These are phyloP conservation scores for Uloborus diversus DNA, from an alignment of 1,140 invertebrate genomes.

Conservation along the genomic window DNA sequence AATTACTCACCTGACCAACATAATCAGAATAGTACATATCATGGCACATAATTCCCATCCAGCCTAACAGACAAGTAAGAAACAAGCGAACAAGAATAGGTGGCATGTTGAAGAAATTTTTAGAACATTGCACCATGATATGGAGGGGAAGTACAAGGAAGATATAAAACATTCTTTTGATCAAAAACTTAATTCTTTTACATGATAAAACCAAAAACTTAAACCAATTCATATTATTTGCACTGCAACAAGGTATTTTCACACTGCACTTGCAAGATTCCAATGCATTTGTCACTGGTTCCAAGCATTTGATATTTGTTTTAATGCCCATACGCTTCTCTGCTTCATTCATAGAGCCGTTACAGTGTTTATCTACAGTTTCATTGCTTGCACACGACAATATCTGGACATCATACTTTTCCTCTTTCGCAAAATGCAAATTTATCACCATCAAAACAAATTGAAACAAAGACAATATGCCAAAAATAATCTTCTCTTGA, in stretches of 20 bases:
- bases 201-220: neutral
- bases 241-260: neutral
- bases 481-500: constrained; percentile 60
- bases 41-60: constrained; percentile 68
- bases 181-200: neutral
- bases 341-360: constrained; percentile 3
- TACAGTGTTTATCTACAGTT: constrained; percentile 37
- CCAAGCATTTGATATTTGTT: neutral
- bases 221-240: neutral
- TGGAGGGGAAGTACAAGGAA: neutral
- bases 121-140: neutral
- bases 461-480: constrained; percentile 51
- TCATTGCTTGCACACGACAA: neutral
- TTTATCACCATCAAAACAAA: no score
- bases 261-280: no score
- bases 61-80: constrained; percentile 60
- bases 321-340: no score
- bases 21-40: constrained; percentile 70
- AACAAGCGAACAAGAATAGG: constrained; percentile 64
- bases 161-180: neutral
- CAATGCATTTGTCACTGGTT: neutral
- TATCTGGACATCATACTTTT: neutral
- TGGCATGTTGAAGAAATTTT: constrained; percentile 61
- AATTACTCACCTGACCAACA: constrained; percentile 66
- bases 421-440: constrained; percentile 58